Percentiles rank a stretch among this genome's conserved stretches.
Conservation (phyloP, 2,113 vertebrate species). For the Zapus hudsonius region DNA sequence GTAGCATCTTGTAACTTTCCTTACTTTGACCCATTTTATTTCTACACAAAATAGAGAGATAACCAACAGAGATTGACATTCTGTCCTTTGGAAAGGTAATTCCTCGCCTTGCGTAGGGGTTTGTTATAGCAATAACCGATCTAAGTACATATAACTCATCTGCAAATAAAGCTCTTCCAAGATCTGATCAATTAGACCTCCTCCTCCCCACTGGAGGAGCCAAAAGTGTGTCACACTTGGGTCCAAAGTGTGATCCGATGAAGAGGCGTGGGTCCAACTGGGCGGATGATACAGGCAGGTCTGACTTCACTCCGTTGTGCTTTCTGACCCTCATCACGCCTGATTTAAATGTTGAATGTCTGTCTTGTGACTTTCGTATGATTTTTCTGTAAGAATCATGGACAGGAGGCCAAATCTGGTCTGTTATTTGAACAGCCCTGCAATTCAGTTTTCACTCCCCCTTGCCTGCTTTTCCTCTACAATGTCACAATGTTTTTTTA, state of each 20-base stretch:
- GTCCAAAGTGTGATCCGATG: not conserved
- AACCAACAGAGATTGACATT: not conserved
- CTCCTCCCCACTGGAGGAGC: not conserved
- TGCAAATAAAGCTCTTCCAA: not conserved
- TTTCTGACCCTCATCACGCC: not conserved
- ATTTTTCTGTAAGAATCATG: not conserved
- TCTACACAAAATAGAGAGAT: not conserved
- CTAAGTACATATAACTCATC: not conserved
- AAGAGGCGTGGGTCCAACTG: not conserved
- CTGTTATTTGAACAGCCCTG: not conserved
- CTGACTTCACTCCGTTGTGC: not conserved
- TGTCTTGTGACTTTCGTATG: not conserved
- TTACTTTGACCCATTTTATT: not conserved
- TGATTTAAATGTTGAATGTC: not conserved
- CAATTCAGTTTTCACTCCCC: not conserved
- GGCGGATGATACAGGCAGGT: not conserved
- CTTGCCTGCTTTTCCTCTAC: not conserved
- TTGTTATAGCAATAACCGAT: not conserved
- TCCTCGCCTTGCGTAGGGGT: not conserved
- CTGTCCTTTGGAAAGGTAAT: not conserved
- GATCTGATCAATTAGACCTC: not conserved
- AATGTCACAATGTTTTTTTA: not conserved
- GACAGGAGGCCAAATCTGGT: not conserved
- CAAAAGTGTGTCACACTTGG: not conserved
- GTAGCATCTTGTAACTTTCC: not conserved